Evolutionary conservation across 64 coral and sea anemone species (phyloP), one percentile per base, ranked within the genome.

Genomic region (Catalaphyllia jardinei): DNA sequence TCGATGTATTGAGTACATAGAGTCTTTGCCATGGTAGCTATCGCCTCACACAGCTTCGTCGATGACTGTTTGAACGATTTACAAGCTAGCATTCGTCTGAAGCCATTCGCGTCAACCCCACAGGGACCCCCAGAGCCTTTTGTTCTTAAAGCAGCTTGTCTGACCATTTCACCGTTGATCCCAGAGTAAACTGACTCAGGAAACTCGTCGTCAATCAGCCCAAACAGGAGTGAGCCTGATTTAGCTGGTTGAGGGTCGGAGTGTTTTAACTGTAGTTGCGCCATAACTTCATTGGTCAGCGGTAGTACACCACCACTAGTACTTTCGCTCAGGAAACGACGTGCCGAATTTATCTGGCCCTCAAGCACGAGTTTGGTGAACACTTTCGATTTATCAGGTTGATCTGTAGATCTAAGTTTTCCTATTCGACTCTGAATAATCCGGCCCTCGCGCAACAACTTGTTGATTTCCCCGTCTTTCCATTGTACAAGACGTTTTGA

Each of bases 151-250:
- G 78, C 84, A 73, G 65, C 86, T 75, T 85, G 82, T 67, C 50
- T 87, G 30, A 93, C 42, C 76, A 81, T 93, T 22, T 93, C 76
- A 33, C 91, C 83, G 65, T 93, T 93, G 29, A 87, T 93, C 91
- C 63, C 75, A 52, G 62, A 79, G 83, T 93, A 93, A 13, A 93
- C 82, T 29, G 90, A 86, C 52, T 92, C 81, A 46, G 89, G 89
- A 35, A 75, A 39, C 46, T 85, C 80, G 62, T 87, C 83, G 31
- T 92, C 76, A 22, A 81, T 79, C 61, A 85, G 86, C 46, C 91
- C 91, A 80, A 93, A 80, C 8, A 93, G 63, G 19, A 93, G 76
- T 75, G 75, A 93, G 19, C 91, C 91, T 25, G 80, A 71, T 74
- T 88, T 93, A 24, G 82, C 82, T 77, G 90, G 74, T 79, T 86